A percentile compares a stretch with the other conserved stretches of the same genome.
phyloP scores from a whole-genome alignment of 2,888 invertebrate genomes.

The Dexiosoma caninum region DNA sequence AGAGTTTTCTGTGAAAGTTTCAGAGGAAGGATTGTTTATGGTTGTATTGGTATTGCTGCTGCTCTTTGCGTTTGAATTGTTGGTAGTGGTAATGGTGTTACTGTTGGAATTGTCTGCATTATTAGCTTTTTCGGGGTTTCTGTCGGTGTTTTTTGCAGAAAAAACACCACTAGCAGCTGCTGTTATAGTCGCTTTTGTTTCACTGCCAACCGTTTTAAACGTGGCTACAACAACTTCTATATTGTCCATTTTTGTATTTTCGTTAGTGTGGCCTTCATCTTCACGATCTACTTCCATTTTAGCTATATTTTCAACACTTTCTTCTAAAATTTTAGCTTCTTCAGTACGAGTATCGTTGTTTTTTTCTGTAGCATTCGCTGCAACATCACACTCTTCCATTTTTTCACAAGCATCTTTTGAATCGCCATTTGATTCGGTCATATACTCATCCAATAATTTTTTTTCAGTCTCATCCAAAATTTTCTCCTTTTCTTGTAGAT shows the following conservation, averaged over 20 bases:
- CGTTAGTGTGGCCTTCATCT: constrained; percentile 6
- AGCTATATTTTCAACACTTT: constrained; percentile 13
- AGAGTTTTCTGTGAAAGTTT: constrained; percentile 15
- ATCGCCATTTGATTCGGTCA: constrained; percentile 44
- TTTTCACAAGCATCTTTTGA: constrained; percentile 39
- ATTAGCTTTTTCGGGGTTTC: constrained; percentile 28
- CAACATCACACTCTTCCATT: constrained; percentile 24
- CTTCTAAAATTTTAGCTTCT: constrained; percentile 11
- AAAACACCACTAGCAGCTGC: constrained; percentile 7
- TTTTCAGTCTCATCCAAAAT: constrained; percentile 19
- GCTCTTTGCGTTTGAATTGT: constrained; percentile 10
- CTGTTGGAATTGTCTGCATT: constrained; percentile 43
- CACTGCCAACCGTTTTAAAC: constrained; percentile 23
- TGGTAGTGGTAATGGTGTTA: constrained; percentile 25
- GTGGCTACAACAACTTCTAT: constrained; percentile 17
- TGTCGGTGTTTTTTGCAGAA: constrained; percentile 15
- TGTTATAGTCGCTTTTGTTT: constrained; percentile 33
- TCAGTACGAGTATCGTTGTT: constrained; percentile 38
- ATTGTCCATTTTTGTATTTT: constrained; percentile 36
- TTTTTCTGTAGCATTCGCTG: constrained; percentile 21
- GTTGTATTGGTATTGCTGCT: constrained; percentile 16
- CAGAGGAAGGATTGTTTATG: constrained; percentile 29
- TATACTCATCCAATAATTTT: constrained; percentile 23
- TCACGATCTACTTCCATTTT: constrained; percentile 52
- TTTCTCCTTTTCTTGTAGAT: constrained; percentile 26